Conservation (phyloP, 1,140 invertebrate genomes). For the Aphis gossypii region DNA sequence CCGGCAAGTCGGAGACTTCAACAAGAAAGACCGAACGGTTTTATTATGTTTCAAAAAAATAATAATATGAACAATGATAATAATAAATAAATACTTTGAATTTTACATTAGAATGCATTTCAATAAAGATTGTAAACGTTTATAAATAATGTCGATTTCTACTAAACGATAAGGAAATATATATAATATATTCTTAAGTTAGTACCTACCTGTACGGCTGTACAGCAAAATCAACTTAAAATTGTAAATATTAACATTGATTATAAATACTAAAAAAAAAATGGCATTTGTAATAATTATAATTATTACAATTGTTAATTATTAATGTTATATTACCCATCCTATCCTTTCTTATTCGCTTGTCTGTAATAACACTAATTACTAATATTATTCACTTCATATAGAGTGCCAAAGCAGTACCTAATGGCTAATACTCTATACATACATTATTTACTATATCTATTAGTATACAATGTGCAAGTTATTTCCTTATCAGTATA, state of each 20-base stretch:
- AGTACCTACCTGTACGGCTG: no score
- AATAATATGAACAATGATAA: slow-evolving; percentile 13
- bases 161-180: not conserved
- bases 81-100: slow-evolving; percentile 20
- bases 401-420: not conserved
- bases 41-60: slow-evolving; percentile 9
- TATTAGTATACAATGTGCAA: not conserved
- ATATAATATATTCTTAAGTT: not conserved
- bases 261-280: no score
- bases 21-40: not conserved
- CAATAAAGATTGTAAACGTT: slow-evolving; percentile 1
- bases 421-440: no score
- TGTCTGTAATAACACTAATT: not conserved
- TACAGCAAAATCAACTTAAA: not conserved
- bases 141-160: not conserved
- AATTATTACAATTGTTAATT: no score
- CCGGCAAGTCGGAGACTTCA: slow-evolving; percentile 28
- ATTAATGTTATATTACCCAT: not conserved
- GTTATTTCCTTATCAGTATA: not conserved
- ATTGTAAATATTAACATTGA: not conserved
- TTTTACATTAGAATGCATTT: slow-evolving; percentile 18
- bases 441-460: not conserved
- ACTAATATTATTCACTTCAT: not conserved
- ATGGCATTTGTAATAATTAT: no score
- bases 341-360: not conserved